phyloP scores from a whole-genome alignment of 2,113 vertebrate genomes.

The Strigops habroptila region DNA sequence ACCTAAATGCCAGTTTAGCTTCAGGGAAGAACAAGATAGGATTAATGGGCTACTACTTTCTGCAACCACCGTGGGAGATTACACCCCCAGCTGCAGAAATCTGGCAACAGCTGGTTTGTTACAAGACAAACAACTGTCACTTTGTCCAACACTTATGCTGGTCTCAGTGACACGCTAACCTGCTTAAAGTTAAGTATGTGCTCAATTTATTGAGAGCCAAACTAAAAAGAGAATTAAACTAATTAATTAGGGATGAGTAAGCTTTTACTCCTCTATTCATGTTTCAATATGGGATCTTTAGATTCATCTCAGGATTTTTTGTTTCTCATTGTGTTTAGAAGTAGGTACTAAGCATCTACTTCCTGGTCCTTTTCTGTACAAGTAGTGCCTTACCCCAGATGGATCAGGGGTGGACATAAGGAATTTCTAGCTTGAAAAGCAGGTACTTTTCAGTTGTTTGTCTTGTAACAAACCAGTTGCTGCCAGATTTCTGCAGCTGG shows the following conservation, averaged over 20 bases:
- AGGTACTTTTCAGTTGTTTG: not conserved
- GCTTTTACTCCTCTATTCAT: not conserved
- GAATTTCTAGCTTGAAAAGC: not conserved
- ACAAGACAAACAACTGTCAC: too few species aligned
- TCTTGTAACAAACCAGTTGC: not conserved
- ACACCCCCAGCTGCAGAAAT: too few species aligned
- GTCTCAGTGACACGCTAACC: not conserved
- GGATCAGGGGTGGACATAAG: not conserved
- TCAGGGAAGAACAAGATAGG: not conserved
- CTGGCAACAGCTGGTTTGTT: too few species aligned
- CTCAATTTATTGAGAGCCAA: not conserved
- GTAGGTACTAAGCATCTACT: not conserved
- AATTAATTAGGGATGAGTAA: not conserved
- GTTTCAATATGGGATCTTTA: not conserved
- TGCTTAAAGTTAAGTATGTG: not conserved
- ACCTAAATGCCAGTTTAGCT: constrained; percentile 2
- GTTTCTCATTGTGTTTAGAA: not conserved
- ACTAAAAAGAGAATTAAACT: not conserved
- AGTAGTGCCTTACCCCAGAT: not conserved
- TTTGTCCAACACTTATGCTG: not conserved
- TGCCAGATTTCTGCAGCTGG: not conserved
- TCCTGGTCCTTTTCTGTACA: not conserved
- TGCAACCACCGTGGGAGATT: too few species aligned
- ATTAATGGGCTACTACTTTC: too few species aligned
- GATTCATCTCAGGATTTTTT: not conserved